Conservation (phyloP, 2,113 vertebrate species). For the Phylloscopus whistleri region DNA sequence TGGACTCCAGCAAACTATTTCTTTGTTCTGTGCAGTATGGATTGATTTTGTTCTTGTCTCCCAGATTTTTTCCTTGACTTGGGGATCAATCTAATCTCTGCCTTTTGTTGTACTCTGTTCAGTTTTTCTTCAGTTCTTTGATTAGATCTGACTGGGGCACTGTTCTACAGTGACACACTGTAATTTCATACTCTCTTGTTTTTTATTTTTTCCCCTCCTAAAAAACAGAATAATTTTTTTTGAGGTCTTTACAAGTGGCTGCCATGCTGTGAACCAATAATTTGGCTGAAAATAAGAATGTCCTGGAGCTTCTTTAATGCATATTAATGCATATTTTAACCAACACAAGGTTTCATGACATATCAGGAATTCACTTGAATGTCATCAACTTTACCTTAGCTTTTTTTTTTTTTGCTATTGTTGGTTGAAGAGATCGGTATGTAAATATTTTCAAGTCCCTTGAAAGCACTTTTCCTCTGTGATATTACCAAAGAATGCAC, state of each 20-base stretch:
- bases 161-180: not conserved
- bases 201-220: not conserved
- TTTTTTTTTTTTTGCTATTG: not conserved
- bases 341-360: not conserved
- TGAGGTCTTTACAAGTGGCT: slow-evolving; percentile 20
- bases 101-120: not conserved
- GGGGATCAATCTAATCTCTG: slow-evolving; percentile 16
- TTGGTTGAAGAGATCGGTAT: not conserved
- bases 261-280: slow-evolving; percentile 14
- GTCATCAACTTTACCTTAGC: not conserved
- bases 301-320: not conserved
- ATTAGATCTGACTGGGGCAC: not conserved
- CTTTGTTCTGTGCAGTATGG: not conserved
- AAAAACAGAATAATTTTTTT: not conserved
- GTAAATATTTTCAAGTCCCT: slow-evolving; percentile 3
- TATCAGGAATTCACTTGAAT: not conserved
- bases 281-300: slow-evolving; percentile 33
- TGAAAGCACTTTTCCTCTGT: not conserved
- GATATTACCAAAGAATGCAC: not conserved
- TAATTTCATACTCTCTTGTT: not conserved
- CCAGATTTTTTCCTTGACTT: slow-evolving; percentile 8
- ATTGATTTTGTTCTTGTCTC: slow-evolving; percentile 34
- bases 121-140: not conserved
- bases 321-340: slow-evolving; percentile 17
- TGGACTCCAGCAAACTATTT: not conserved